Base-by-base conservation (phyloP, 2,113 vertebrate species). In the Pelvicachromis taeniatus region DNA sequence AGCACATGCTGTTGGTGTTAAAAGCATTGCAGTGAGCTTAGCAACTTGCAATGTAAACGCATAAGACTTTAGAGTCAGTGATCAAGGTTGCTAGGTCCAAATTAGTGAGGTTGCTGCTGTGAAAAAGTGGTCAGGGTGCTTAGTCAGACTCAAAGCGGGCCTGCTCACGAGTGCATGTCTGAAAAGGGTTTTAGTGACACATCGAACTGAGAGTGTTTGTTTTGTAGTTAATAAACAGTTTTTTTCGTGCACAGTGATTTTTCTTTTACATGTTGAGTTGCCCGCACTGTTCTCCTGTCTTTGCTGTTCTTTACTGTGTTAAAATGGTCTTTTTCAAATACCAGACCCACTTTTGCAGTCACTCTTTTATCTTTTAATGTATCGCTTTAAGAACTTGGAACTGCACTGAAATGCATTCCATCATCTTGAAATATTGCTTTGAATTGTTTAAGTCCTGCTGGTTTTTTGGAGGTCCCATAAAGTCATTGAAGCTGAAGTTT, bases 191-290 rank as follows among this genome's bases (percentile, higher is more conserved):
- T 33, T 89, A 88, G 81, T 91, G 92, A 88, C 78, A 79, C 85
- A 84, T 88, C 54, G 85, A 82, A 90, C 82, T 81, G 84, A 92
- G 78, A 81, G 85, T 87, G 80, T 89, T 93, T 93, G 88, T 54
- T 83, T 54, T 83, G 85, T 94, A 93, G 93, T 88, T 89, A 95
- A 95, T 93, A 94, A 93, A 92, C 84, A 61, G 83, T 2, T 38
- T 21, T 58, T 93, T 89, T 87, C 90, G 38, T 81, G 90, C 81
- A 90, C 84, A 9, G 73, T 81, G 68, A 75, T 87, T 38, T 93
- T 73, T 73, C 40, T 84, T 82, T 81, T 85, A 70, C 88, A 83
- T 84, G 83, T 89, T 26, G 80, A 86, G 78, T 84, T 85, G 86
- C 84, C 89, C 75, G 75, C 54, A 59, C 65, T 87, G 84, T 87